Conservation (phyloP, 2,888 invertebrate species). For the Orthonevra nobilis region DNA sequence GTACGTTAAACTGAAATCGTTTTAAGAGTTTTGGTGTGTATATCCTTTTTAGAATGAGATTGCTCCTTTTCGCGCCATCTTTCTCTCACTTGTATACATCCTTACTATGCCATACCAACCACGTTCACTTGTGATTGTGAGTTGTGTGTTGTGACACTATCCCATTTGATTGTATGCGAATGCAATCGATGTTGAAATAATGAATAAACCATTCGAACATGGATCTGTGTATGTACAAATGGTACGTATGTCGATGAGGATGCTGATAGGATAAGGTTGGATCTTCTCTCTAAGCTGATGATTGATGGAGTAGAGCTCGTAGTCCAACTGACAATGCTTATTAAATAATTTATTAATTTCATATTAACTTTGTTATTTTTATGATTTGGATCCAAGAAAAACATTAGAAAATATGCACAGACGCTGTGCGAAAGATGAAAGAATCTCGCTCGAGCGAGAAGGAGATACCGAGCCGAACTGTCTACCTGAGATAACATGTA, state of each 20-base stretch:
- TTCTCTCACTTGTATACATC: constrained; percentile 48
- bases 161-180: constrained; percentile 47
- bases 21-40: constrained; percentile 42
- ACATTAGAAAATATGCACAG: constrained; percentile 40
- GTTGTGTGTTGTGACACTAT: constrained; percentile 51
- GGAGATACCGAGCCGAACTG: constrained; percentile 62
- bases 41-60: constrained; percentile 65
- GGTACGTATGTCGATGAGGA: background rate
- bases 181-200: constrained; percentile 58
- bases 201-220: constrained; percentile 32
- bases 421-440: too few species aligned
- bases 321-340: constrained; percentile 47
- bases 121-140: constrained; percentile 25
- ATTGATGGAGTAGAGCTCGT: constrained; percentile 56
- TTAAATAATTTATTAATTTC: constrained; percentile 65
- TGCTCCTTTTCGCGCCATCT: constrained; percentile 62
- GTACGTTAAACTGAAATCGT: constrained; percentile 1
- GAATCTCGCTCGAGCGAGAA: constrained; percentile 44
- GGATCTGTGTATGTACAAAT: constrained; percentile 6
- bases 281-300: constrained; percentile 33
- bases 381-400: too few species aligned
- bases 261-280: background rate
- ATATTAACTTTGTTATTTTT: too few species aligned
- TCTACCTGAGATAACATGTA: constrained; percentile 68
- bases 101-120: constrained; percentile 49